A percentile compares a stretch with the other conserved stretches of the same genome.
phyloP scores from a whole-genome alignment of 2,888 invertebrate genomes.

The Hylaea fasciaria region DNA sequence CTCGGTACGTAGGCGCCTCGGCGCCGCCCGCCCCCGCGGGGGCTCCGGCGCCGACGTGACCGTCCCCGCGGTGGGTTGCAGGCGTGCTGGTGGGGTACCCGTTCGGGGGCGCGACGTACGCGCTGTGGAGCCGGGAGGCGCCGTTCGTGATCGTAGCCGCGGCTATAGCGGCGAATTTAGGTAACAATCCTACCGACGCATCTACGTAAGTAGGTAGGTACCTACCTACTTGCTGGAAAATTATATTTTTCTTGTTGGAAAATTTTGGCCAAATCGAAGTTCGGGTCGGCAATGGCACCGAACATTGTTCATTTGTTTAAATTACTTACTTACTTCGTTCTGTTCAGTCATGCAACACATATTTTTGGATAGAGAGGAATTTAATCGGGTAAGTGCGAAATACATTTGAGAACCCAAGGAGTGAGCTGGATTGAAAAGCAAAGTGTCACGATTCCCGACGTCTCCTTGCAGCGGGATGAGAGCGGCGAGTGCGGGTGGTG shows the following conservation, averaged over 20 bases:
- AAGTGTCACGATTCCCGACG: no score
- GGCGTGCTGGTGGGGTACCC: constrained; percentile 79
- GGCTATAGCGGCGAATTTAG: constrained; percentile 60
- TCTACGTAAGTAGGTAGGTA: no score
- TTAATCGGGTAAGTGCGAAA: constrained; percentile 56
- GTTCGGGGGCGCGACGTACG: constrained; percentile 69
- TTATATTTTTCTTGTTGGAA: background rate
- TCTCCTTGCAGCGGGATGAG: no score
- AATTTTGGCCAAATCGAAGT: background rate
- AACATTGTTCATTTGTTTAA: background rate
- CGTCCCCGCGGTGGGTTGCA: constrained; percentile 39
- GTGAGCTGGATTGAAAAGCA: no score
- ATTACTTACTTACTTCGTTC: constrained; percentile 4
- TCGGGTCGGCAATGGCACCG: no score
- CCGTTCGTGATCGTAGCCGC: constrained; percentile 69
- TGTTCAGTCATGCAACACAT: constrained; percentile 63
- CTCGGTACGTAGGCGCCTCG: constrained; percentile 53
- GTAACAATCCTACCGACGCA: constrained; percentile 43
- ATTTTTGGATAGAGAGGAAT: constrained; percentile 61
- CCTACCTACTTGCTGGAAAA: background rate
- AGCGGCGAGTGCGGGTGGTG: background rate
- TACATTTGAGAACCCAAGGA: background rate
- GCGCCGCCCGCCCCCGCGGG: background rate
- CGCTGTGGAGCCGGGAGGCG: constrained; percentile 65
- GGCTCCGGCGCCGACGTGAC: background rate